Percentiles rank a stretch among this genome's conserved stretches.
Conservation (phyloP, 2,888 invertebrate species). For the Rhagium mordax region DNA sequence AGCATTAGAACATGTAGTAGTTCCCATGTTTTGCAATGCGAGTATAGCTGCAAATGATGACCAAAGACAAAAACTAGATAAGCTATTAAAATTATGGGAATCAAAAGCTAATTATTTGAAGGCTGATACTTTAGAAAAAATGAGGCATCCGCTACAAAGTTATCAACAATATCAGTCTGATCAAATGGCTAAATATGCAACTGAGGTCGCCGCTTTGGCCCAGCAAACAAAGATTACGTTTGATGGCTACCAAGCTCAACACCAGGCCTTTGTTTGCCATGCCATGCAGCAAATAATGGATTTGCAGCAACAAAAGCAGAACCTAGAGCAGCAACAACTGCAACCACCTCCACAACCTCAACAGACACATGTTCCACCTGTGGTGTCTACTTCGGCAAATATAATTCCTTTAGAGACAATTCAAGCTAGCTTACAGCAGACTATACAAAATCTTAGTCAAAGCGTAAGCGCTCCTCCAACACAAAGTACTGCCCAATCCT, state of each 20-base stretch:
- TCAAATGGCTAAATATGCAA: constrained; percentile 85
- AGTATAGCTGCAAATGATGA: constrained; percentile 89
- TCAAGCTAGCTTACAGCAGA: constrained; percentile 61
- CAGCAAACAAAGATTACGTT: constrained; percentile 88
- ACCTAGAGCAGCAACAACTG: constrained; percentile 70
- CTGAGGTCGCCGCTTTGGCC: constrained; percentile 80
- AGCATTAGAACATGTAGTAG: constrained; percentile 94
- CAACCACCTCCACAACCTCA: constrained; percentile 36
- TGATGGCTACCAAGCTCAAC: constrained; percentile 85
- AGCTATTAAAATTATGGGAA: constrained; percentile 96
- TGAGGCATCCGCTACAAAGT: constrained; percentile 90
- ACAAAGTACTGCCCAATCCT: constrained; percentile 48
- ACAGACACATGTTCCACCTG: constrained; percentile 37
- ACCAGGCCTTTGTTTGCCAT: constrained; percentile 95
- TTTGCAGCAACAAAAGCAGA: constrained; percentile 81
- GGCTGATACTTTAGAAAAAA: constrained; percentile 85
- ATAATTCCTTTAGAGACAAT: constrained; percentile 63
- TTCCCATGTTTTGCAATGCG: constrained; percentile 98
- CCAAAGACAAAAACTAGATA: constrained; percentile 92
- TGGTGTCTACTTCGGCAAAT: constrained; percentile 46
- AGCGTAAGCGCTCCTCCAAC: constrained; percentile 36
- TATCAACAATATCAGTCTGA: constrained; percentile 92
- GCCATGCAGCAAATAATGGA: constrained; percentile 91
- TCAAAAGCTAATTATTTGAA: constrained; percentile 94
- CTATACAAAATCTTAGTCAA: constrained; percentile 58